A percentile compares a stretch with the other conserved stretches of the same genome.
Evolutionary conservation across 2,797 vertebrate species (phyloP).

Genomic region (Australoheros facetus): DNA sequence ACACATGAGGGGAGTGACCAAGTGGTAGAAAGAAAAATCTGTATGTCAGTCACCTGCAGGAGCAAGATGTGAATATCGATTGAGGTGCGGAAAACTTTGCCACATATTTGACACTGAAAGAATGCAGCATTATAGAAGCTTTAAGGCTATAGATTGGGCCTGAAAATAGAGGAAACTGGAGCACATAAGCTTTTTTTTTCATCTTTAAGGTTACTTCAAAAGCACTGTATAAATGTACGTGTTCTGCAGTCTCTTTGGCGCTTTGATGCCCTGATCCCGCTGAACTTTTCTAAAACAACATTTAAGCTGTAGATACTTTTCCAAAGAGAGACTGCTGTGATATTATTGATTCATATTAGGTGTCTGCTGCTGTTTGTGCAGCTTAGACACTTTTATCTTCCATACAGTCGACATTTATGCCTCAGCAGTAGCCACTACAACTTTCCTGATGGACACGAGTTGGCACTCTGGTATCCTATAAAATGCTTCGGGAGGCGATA

Average conservation of each 20-base stretch:
- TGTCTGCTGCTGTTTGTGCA: constrained; percentile 55
- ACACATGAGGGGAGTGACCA: constrained; percentile 13
- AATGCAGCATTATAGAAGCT: not conserved
- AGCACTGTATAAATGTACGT: constrained; percentile 25
- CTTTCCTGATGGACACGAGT: constrained; percentile 67
- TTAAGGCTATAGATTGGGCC: not conserved
- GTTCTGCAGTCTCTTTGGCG: not conserved
- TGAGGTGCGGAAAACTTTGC: constrained; percentile 14
- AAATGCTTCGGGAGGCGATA: constrained; percentile 74
- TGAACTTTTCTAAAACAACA: constrained; percentile 55
- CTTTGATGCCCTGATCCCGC: constrained; percentile 50
- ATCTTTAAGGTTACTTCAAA: constrained; percentile 17
- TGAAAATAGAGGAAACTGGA: constrained; percentile 24
- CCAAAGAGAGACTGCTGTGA: constrained; percentile 11
- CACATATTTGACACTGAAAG: constrained; percentile 16
- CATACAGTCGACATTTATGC: constrained; percentile 44
- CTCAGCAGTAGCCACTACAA: constrained; percentile 46
- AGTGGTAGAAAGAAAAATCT: constrained; percentile 8
- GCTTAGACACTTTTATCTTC: constrained; percentile 58
- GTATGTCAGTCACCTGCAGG: constrained; percentile 6
- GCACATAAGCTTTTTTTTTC: not conserved
- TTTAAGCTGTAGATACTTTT: constrained; percentile 43
- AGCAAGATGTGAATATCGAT: constrained; percentile 8
- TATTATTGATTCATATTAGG: constrained; percentile 63
- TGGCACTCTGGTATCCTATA: constrained; percentile 64